phyloP scores from a whole-genome alignment of 35 echinoderm and acorn worm species.

The Apostichopus parvimensis region DNA sequence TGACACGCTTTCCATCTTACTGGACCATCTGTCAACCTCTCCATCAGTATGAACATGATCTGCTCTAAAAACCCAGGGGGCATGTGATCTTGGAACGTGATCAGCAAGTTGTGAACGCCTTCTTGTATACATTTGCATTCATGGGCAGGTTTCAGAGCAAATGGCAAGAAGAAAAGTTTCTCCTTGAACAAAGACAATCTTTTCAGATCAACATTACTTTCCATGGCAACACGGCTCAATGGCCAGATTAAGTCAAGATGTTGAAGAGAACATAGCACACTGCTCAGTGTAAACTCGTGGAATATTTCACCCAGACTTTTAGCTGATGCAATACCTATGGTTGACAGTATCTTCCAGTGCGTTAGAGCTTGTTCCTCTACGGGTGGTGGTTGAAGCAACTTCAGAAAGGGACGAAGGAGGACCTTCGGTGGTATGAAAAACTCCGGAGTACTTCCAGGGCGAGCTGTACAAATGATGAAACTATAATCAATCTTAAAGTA shows the following conservation, averaged over 20 bases:
- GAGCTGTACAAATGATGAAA: neutral
- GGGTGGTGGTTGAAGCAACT: neutral
- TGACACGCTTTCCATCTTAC: neutral
- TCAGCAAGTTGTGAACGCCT: neutral
- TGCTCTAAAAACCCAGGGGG: neutral
- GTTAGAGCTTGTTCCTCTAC: neutral
- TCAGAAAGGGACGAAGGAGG: neutral
- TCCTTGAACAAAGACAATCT: neutral
- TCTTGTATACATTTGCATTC: neutral
- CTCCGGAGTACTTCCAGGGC: neutral
- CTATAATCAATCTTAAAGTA: too few species aligned
- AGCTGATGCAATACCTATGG: constrained; percentile 20
- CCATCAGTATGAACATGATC: neutral
- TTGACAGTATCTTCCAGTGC: constrained; percentile 5
- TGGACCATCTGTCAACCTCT: neutral
- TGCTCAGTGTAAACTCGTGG: neutral
- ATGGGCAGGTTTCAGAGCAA: neutral
- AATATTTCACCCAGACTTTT: neutral
- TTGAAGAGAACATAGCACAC: neutral
- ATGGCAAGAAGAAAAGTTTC: neutral
- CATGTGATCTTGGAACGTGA: constrained; percentile 5
- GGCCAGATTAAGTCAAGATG: neutral
- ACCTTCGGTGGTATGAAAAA: neutral
- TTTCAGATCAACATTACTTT: neutral
- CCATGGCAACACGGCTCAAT: constrained; percentile 6